Evolutionary conservation across 1,140 invertebrate genomes (phyloP).

Genomic region (Papilio polyxenes): DNA sequence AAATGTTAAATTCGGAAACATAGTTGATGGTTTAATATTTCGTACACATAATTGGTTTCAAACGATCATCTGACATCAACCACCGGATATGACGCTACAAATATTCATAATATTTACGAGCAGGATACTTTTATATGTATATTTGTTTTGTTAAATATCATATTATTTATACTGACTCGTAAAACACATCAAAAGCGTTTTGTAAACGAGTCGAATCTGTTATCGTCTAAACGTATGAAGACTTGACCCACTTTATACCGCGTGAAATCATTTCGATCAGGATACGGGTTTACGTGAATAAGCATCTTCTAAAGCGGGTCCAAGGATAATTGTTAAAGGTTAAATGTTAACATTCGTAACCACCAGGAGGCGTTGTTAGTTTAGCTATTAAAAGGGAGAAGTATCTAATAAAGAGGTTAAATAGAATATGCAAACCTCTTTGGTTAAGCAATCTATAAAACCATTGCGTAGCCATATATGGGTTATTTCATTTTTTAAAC

Average conservation of each 20-base stretch:
- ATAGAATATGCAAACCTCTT: no score
- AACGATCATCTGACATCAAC: background rate
- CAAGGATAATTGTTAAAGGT: background rate
- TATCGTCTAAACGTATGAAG: constrained; percentile 26
- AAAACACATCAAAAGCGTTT: constrained; percentile 38
- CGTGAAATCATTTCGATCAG: constrained; percentile 17
- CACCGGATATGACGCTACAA: background rate
- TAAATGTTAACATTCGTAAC: background rate
- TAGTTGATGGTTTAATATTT: no score
- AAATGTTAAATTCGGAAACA: no score
- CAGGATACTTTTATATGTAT: constrained; percentile 3
- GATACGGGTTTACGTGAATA: constrained; percentile 20
- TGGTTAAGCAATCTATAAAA: no score
- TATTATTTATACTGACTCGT: constrained; percentile 28
- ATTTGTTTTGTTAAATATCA: constrained; percentile 35
- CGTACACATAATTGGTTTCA: background rate
- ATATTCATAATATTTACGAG: background rate
- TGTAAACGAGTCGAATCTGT: constrained; percentile 8
- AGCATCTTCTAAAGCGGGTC: constrained; percentile 13
- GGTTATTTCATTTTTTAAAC: no score
- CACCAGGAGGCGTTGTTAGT: background rate
- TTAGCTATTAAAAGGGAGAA: no score
- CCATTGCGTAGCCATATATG: no score
- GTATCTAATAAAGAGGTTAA: no score
- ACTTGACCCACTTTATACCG: constrained; percentile 29